Evolutionary conservation across 2,888 invertebrate genomes (phyloP), one percentile per base, ranked within the genome.

Genomic region (Lycia hirtaria): DNA sequence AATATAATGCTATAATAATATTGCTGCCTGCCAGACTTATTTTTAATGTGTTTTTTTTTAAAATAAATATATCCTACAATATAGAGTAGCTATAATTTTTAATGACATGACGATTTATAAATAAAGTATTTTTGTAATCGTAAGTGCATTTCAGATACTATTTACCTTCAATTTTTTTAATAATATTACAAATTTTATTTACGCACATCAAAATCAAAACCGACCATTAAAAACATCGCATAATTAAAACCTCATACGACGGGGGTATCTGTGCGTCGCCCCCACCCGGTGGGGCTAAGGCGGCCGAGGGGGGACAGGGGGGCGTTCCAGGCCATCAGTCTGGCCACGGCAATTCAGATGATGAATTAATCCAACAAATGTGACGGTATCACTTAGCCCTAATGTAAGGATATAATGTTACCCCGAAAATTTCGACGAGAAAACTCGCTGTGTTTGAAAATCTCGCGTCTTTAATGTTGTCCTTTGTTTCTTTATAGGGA

Each of bases 291-390:
- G 54, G 61, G 64, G 64, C 60, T 69, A 30, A 15, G 12, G 24
- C 37, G 32, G 38, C 20, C 9, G 9, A 69, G 70, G 69, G 59
- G 51, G 58, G 63, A 56, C 55, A 62, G 51, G 60, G 73, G 76
- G 85, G 81, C 82, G 86, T 87, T 88, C 85, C 87, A 85, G 86
- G 76, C 90, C 92, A 91, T 91, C 92, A 91, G 89, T 88, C 88
- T 91, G 90, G 92, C 90, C 92, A 88, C 88, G 91, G 92, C 92
- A 91, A 92, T 92, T 89, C 90, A 83, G 92, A 92, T 92, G 92
- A 92, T 92, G 92, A 92, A 92, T 92, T 92, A 92, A 92, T 92
- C 92, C 88, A 88, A 87, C 91, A 92, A 92, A 92, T 91, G 92
- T 92, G 92, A 89, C 91, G 91, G 84, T 88, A 92, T 92, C 92